phyloP scores from a whole-genome alignment of 1,140 invertebrate species.

The Sitophilus oryzae region DNA sequence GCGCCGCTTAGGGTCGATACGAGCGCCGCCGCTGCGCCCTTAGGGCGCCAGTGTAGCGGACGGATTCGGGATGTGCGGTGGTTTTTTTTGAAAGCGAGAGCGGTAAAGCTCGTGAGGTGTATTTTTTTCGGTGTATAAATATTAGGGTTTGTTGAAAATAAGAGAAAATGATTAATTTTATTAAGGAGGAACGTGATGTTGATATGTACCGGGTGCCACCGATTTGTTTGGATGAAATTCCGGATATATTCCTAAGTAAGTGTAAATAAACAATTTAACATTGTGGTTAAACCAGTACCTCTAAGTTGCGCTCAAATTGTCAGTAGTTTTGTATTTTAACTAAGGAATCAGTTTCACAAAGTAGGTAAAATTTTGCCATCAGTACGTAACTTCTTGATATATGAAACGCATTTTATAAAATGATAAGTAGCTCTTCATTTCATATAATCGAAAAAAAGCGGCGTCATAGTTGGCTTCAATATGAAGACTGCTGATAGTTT shows the following conservation, averaged over 20 bases:
- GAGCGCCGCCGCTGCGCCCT: slow-evolving; percentile 43
- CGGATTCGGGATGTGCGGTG: not conserved
- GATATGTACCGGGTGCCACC: slow-evolving; percentile 58
- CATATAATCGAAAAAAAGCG: too few species aligned
- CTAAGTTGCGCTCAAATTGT: too few species aligned
- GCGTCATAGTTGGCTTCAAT: too few species aligned
- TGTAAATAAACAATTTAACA: too few species aligned
- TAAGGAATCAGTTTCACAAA: too few species aligned
- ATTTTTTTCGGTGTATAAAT: not conserved
- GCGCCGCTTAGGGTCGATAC: slow-evolving; percentile 45
- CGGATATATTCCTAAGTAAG: slow-evolving; percentile 69
- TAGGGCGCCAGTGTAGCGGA: slow-evolving; percentile 24
- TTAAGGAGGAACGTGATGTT: slow-evolving; percentile 43
- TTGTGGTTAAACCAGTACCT: too few species aligned
- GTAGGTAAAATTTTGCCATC: too few species aligned
- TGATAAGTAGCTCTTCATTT: too few species aligned
- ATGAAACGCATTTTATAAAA: too few species aligned
- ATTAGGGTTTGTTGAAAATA: not conserved
- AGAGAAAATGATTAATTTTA: slow-evolving; percentile 47
- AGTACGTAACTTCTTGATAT: too few species aligned
- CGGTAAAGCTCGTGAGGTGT: not conserved
- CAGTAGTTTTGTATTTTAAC: too few species aligned
- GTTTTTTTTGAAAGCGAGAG: not conserved
- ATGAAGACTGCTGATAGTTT: too few species aligned
- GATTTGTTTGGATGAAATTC: slow-evolving; percentile 65